Evolutionary conservation across 2,888 invertebrate species (phyloP), one percentile per base, ranked within the genome.

Genomic region (Falcaria lacertinaria): DNA sequence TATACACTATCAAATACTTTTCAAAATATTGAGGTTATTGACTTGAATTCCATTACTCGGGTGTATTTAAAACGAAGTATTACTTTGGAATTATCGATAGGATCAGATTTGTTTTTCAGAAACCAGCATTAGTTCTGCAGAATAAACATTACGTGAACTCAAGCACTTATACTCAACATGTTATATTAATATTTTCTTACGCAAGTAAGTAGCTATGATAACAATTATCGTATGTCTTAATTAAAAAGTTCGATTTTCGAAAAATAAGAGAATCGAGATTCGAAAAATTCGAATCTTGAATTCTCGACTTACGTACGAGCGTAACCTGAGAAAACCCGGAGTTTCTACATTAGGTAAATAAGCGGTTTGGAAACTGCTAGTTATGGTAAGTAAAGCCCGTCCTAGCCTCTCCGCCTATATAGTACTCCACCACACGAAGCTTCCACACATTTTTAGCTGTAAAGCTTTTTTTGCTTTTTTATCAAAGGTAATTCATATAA

Each of bases 361-460:
- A 61, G 64, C 57, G 57, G 65, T 63, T 60, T 54, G 56, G 47
- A 43, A 63, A 63, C 61, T 67, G 66, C 52, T 69, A 69, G 73
- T 74, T 69, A 66, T 43, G 54, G 59, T 67, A 64, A 74, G 74
- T 71, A 64, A 64, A 64, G 65, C 56, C 59, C 60, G 58, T 62
- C 59, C 65, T 22, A 14, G 17, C 22, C 43, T 42, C 46, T 54
- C 52, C 64, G 62, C 60, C 53, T 41, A 50, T 58, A 52, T 61
- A n/a, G n/a, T 62, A 28, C 28, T 28, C 11, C 1, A 53, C 47
- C 40, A 41, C 34, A 50, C 25, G 45, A 50, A 52, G 47, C 50
- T 43, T 51, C 47, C 43, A 47, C 44, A 47, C 41, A 51, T 45
- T 41, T 42, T 36, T 38, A 39, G 34, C 51, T 48, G 43, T 11